These are phyloP conservation scores for Coleophora flavipennella DNA, from an alignment of 2,888 invertebrate species.

Conservation along the genomic window DNA sequence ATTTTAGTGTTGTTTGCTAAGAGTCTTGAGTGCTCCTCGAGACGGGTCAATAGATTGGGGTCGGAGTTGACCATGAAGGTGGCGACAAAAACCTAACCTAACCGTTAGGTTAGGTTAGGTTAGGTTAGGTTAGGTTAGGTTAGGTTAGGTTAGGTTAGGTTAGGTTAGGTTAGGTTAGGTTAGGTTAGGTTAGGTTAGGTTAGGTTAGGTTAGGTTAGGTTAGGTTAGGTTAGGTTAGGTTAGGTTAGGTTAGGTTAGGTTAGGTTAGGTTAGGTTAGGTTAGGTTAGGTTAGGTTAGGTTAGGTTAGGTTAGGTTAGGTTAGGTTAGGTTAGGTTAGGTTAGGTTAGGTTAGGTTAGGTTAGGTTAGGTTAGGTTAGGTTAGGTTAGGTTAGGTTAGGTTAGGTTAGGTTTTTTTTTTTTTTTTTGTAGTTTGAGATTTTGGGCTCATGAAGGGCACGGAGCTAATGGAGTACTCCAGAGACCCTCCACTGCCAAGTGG, in stretches of 20 bases:
- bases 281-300: conserved; percentile 13
- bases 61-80: no score
- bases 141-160: conserved; percentile 12
- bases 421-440: no score
- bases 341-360: conserved; percentile 10
- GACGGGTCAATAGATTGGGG: no score
- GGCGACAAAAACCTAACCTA: conserved; percentile 10
- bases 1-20: no score
- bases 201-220: conserved; percentile 11
- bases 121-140: conserved; percentile 12
- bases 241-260: conserved; percentile 13
- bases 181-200: conserved; percentile 11
- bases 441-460: no score
- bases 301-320: conserved; percentile 13
- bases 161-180: conserved; percentile 15
- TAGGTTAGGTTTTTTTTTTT: no score
- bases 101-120: conserved; percentile 12
- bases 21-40: no score
- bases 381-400: no score
- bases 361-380: no score
- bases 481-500: no score
- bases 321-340: conserved; percentile 12
- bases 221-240: conserved; percentile 11
- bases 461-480: no score
- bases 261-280: conserved; percentile 17